A percentile compares a stretch with the other conserved stretches of the same genome.
phyloP scores from a whole-genome alignment of 2,113 vertebrate genomes.

The Glaucomys volans region DNA sequence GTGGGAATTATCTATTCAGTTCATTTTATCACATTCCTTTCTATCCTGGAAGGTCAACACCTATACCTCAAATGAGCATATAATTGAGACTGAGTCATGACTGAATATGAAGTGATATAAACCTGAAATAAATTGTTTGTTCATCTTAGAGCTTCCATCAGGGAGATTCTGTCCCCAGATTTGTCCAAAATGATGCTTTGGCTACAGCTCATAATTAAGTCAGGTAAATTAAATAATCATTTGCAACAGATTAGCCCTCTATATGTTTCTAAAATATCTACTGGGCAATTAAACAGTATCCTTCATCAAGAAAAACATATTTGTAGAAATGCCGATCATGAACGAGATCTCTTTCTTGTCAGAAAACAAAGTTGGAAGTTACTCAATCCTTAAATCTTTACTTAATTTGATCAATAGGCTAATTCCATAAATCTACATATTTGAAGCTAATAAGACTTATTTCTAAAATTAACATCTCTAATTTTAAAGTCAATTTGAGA shows the following conservation, averaged over 20 bases:
- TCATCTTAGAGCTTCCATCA: background rate
- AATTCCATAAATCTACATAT: background rate
- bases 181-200: constrained; percentile 13
- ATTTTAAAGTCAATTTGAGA: constrained; percentile 20
- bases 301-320: background rate
- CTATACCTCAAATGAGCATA: background rate
- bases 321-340: background rate
- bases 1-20: background rate
- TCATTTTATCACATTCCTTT: background rate
- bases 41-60: background rate
- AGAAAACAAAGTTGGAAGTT: background rate
- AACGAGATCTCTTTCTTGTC: background rate
- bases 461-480: background rate
- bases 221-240: background rate
- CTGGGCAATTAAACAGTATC: background rate
- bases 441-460: background rate
- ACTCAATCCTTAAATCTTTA: background rate
- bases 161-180: background rate
- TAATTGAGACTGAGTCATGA: background rate
- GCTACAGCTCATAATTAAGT: background rate
- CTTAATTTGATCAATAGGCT: background rate
- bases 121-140: constrained; percentile 31
- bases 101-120: background rate
- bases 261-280: background rate
- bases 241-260: background rate